These are phyloP conservation scores for Ganaspis brasiliensis DNA, from an alignment of 2,888 invertebrate genomes.

Conservation along the genomic window DNA sequence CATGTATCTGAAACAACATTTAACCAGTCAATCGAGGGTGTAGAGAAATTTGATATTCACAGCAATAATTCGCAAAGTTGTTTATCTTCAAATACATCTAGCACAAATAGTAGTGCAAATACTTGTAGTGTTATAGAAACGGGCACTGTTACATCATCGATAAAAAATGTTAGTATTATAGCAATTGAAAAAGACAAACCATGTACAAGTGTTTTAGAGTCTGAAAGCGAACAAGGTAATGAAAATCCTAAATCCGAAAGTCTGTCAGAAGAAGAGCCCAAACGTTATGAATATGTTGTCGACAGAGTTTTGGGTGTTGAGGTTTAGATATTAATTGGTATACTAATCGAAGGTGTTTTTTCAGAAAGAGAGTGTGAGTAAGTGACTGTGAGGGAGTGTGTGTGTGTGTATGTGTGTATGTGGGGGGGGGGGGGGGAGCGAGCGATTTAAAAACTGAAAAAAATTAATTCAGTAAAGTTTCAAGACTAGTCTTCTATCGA, in stretches of 20 bases:
- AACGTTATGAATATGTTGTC: conserved; percentile 90
- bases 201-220: conserved; percentile 30
- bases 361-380: not conserved
- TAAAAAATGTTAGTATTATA: conserved; percentile 21
- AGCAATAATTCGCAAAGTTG: conserved; percentile 37
- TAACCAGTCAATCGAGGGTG: conserved; percentile 55
- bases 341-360: not conserved
- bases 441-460: conserved; percentile 11
- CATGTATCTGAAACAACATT: conserved; percentile 72
- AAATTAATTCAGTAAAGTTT: conserved; percentile 10
- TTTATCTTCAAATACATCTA: not conserved
- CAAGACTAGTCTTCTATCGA: conserved; percentile 28
- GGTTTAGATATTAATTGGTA: conserved; percentile 83
- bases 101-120: conserved; percentile 19
- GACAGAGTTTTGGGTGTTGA: conserved; percentile 93
- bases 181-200: conserved; percentile 3
- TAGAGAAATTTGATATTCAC: conserved; percentile 44
- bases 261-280: conserved; percentile 80
- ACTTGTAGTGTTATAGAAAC: conserved; percentile 47
- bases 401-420: too few relatives aligned
- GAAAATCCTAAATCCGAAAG: conserved; percentile 55
- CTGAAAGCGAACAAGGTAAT: conserved; percentile 49
- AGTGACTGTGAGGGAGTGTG: too few relatives aligned
- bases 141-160: conserved; percentile 30
- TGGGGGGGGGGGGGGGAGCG: not conserved